A percentile compares a stretch with the other conserved stretches of the same genome.
These are phyloP conservation scores for Synanceia verrucosa DNA, from an alignment of 2,797 vertebrate species.

Conservation along the genomic window DNA sequence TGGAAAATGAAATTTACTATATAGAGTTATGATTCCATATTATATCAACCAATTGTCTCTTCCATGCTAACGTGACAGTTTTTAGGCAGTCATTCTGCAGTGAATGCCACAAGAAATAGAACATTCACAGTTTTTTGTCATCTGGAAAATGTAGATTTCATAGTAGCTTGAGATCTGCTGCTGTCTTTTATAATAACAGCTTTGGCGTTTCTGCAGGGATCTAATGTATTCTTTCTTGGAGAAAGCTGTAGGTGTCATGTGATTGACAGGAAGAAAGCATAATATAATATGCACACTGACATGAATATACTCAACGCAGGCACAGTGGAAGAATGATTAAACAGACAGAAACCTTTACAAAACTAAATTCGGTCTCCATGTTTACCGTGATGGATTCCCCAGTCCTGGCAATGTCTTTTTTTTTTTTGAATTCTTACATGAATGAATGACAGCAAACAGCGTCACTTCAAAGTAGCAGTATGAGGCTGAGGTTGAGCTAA, in stretches of 20 bases:
- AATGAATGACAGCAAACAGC: neutral
- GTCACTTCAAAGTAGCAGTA: neutral
- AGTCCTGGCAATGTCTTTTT: neutral
- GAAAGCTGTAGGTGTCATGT: slow-evolving; percentile 16
- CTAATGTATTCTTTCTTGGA: slow-evolving; percentile 12
- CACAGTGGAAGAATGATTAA: slow-evolving; percentile 14
- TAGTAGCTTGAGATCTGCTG: neutral
- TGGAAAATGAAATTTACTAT: too few relatives aligned
- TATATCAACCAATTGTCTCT: neutral
- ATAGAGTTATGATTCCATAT: neutral
- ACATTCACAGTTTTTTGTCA: accelerated
- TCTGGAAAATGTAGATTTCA: neutral
- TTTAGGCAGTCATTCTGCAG: neutral
- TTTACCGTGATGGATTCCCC: slow-evolving; percentile 38
- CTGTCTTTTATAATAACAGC: slow-evolving; percentile 5
- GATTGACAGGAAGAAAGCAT: slow-evolving; percentile 31
- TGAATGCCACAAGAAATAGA: neutral
- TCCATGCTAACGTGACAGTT: neutral
- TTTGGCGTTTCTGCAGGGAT: neutral
- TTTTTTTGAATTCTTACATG: slow-evolving; percentile 3
- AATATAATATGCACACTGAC: slow-evolving; percentile 6
- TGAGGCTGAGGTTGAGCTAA: neutral
- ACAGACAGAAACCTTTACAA: slow-evolving; percentile 14
- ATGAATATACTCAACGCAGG: slow-evolving; percentile 27
- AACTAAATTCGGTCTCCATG: slow-evolving; percentile 23